Conservation (phyloP, 1,140 invertebrate genomes). For the Grapholita molesta region DNA sequence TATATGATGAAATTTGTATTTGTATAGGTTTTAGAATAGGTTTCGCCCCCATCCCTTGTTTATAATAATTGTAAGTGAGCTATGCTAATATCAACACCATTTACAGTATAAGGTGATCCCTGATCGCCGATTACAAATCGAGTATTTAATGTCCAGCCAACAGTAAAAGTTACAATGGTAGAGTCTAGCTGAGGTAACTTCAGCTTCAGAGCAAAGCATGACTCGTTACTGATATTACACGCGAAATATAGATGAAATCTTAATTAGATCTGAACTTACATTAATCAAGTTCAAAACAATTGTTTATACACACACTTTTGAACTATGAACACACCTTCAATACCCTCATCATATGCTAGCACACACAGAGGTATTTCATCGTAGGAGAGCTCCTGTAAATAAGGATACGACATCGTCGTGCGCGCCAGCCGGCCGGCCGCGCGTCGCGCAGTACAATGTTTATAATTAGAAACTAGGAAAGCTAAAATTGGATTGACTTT, state of each 20-base stretch:
- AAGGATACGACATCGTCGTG: constrained; percentile 51
- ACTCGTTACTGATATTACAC: background rate
- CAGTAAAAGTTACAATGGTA: too few species aligned
- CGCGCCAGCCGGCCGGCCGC: constrained; percentile 31
- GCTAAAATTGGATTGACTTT: constrained; percentile 48
- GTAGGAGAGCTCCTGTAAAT: constrained; percentile 54
- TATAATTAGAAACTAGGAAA: constrained; percentile 70
- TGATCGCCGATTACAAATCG: too few species aligned
- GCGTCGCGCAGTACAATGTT: constrained; percentile 37
- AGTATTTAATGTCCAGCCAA: too few species aligned
- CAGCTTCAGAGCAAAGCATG: too few species aligned
- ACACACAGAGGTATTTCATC: constrained; percentile 70
- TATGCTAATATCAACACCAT: too few species aligned
- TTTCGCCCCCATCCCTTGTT: too few species aligned
- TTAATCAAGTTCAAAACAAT: constrained; percentile 8
- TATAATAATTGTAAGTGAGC: too few species aligned
- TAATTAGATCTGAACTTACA: background rate
- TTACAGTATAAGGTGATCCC: too few species aligned
- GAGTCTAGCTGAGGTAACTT: too few species aligned
- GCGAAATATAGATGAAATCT: background rate
- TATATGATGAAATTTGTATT: too few species aligned
- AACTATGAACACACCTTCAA: constrained; percentile 44
- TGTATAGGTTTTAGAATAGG: too few species aligned
- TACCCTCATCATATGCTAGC: constrained; percentile 63
- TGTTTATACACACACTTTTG: background rate